Evolutionary conservation across 2,113 vertebrate genomes (phyloP).

Genomic region (Spilogale gracilis): DNA sequence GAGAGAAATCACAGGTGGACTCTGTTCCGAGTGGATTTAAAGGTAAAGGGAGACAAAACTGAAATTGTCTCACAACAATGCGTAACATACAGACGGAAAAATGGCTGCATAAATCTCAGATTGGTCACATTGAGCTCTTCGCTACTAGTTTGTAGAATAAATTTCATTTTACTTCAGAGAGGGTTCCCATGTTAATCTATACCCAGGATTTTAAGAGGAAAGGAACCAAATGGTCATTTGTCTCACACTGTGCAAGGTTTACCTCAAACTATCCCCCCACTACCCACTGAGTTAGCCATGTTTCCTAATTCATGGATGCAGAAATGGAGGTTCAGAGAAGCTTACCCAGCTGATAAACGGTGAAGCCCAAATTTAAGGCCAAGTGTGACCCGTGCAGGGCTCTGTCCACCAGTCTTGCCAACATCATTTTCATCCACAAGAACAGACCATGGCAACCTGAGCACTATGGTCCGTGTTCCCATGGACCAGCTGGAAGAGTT

Average conservation of each 20-base stretch:
- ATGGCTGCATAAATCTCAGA: too few relatives aligned
- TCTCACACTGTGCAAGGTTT: background rate
- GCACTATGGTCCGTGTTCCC: background rate
- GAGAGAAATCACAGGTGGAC: background rate
- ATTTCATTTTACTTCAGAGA: background rate
- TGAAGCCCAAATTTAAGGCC: background rate
- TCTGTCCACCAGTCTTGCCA: background rate
- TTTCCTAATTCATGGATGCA: background rate
- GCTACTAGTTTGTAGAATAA: background rate
- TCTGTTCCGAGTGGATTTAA: background rate
- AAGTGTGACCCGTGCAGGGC: background rate
- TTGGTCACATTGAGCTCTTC: background rate
- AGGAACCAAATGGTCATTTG: background rate
- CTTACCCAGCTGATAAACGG: background rate
- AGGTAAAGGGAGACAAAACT: background rate
- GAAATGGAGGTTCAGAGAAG: background rate
- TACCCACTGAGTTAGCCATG: background rate
- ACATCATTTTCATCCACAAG: background rate
- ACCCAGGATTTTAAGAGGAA: background rate
- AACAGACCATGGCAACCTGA: accelerated
- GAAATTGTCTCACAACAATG: background rate
- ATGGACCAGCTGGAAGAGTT: background rate
- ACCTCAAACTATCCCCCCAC: background rate
- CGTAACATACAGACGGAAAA: background rate
- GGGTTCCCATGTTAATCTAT: background rate